Conservation (phyloP, 2,888 invertebrate genomes). For the Ligdia adustata region DNA sequence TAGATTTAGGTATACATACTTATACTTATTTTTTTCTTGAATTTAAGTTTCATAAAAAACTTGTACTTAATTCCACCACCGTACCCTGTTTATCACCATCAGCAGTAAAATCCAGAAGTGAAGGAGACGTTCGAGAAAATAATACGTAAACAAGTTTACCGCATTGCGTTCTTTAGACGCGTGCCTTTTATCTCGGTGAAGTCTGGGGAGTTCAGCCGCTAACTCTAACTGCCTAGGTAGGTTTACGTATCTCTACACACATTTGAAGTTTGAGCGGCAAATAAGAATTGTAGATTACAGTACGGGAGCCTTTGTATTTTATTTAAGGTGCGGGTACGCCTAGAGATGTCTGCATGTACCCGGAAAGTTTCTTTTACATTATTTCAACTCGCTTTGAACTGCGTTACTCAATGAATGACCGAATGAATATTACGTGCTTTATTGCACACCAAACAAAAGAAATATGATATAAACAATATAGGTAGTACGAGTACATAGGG, state of each 20-base stretch:
- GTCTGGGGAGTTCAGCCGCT: conserved; percentile 15
- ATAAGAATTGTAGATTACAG: neutral
- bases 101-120: neutral
- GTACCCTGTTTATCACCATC: neutral
- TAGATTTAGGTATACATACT: no score
- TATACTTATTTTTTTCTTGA: neutral
- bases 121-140: conserved; percentile 3
- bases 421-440: no score
- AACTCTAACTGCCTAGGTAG: conserved; percentile 3
- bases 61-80: neutral
- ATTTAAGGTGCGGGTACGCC: no score
- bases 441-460: no score
- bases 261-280: neutral
- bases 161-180: conserved; percentile 21
- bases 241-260: neutral
- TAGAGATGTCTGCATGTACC: no score
- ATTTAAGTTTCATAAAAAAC: neutral
- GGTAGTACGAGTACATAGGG: no score
- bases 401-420: no score
- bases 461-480: no score
- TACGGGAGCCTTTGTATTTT: no score
- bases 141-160: conserved; percentile 12
- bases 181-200: conserved; percentile 18
- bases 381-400: no score
- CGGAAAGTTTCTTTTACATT: no score